These are phyloP conservation scores for Cantharis rustica DNA, from an alignment of 2,888 invertebrate species.

Conservation along the genomic window DNA sequence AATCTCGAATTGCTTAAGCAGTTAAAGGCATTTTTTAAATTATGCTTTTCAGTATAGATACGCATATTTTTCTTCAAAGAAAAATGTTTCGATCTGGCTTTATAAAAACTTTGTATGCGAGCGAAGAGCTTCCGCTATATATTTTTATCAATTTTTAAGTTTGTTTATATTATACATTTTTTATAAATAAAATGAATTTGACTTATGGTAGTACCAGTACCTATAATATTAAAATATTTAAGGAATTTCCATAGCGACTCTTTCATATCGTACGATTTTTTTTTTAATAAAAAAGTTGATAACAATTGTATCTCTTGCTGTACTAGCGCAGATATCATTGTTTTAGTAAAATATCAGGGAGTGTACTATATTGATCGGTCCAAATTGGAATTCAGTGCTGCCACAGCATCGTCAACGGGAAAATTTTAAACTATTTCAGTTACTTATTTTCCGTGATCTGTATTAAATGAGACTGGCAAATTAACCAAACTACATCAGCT, in stretches of 20 bases:
- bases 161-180: neutral
- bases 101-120: neutral
- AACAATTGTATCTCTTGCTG: constrained; percentile 16
- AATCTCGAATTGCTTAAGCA: neutral
- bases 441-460: constrained; percentile 27
- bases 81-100: neutral
- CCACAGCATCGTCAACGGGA: constrained; percentile 40
- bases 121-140: neutral
- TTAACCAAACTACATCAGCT: constrained; percentile 22
- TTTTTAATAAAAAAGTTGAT: constrained; percentile 8
- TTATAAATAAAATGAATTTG: too few relatives aligned
- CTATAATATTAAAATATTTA: too few relatives aligned
- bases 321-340: constrained; percentile 32
- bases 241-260: neutral
- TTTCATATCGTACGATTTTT: neutral
- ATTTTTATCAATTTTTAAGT: neutral
- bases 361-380: constrained; percentile 40
- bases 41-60: neutral
- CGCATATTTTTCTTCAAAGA: neutral
- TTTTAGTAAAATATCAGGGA: constrained; percentile 33
- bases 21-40: neutral
- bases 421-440: constrained; percentile 29
- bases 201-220: too few relatives aligned
- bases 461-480: constrained; percentile 25
- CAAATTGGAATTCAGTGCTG: constrained; percentile 35